Base-by-base conservation (phyloP, 2,797 vertebrate species). In the Xyrichtys novacula region DNA sequence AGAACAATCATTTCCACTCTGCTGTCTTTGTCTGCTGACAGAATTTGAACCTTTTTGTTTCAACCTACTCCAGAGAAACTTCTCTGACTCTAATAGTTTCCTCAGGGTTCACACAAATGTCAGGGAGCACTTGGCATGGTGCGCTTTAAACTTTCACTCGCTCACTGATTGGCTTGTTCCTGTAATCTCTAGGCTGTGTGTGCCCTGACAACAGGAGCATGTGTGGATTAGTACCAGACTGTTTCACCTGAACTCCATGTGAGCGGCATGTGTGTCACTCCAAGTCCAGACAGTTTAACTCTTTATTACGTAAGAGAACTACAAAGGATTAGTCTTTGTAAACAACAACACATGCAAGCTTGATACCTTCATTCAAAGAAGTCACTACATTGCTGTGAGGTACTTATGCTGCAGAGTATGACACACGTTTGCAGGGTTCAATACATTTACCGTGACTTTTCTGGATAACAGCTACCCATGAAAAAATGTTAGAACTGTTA, bases 291-390 rank as follows among this genome's bases (percentile, higher is more conserved):
- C 75, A 64, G 34, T 25, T 42, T 47, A 60, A 47, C 67, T 17
- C 36, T 56, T 17, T 28, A 54, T 82, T 65, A 77, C 31, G 50
- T 82, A 78, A 83, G 56, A 17, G 34, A 31, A 54, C 44, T 62
- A 28, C 65, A 72, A 42, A n/a, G 38, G 53, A 32, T 65, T 59
- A 64, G 63, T 75, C 54, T 66, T 43, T 38, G 65, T 26, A 64
- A 50, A 63, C 48, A 47, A 43, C 28, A 48, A 53, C 16, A 48
- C n/a, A 42, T 1, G 14, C 38, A 54, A 17, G 32, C n/a, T 16
- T 50, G 12, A 54, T 28, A 17, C 5, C 28, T 39, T 8, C 14
- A 47, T 20, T 16, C 14, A 32, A 11, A 52, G 10, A 32, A 26
- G 44, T 4, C 46, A 47, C 3, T 38, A 7, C 4, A 19, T 15